Evolutionary conservation across 1,140 invertebrate species (phyloP).

Genomic region (Zaprionus camerounensis): DNA sequence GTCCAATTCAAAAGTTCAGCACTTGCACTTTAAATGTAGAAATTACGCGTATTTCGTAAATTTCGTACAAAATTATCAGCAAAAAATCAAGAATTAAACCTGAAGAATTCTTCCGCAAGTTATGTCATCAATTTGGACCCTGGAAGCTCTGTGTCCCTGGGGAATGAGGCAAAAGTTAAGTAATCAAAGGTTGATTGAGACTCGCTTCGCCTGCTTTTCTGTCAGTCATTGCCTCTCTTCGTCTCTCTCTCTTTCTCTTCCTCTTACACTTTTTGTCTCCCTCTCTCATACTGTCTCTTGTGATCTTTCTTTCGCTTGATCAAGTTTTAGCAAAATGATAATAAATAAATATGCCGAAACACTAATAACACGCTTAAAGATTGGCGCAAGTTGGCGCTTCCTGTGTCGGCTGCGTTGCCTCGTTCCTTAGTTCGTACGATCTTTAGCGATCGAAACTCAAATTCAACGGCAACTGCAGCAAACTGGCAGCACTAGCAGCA

Average conservation of each 20-base stretch:
- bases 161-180: conserved; percentile 60
- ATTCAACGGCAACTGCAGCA: neutral
- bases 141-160: neutral
- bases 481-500: neutral
- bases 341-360: conserved; percentile 82
- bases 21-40: conserved; percentile 78
- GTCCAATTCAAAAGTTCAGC: conserved; percentile 75
- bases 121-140: conserved; percentile 73
- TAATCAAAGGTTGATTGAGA: conserved; percentile 71
- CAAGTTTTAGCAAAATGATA: conserved; percentile 66
- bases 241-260: conserved; percentile 11
- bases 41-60: conserved; percentile 54
- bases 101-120: conserved; percentile 37
- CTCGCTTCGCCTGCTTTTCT: conserved; percentile 26
- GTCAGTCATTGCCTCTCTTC: conserved; percentile 40
- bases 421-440: conserved; percentile 13
- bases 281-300: neutral
- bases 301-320: conserved; percentile 1
- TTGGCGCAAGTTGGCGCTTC: conserved; percentile 78
- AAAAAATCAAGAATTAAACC: conserved; percentile 3
- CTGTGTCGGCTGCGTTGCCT: conserved; percentile 38
- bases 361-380: conserved; percentile 81
- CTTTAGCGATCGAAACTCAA: conserved; percentile 34
- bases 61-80: neutral
- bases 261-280: neutral